A percentile compares a stretch with the other conserved stretches of the same genome.
Evolutionary conservation across 2,797 vertebrate species (phyloP).

Genomic region (Chaetodon trifasciatus): DNA sequence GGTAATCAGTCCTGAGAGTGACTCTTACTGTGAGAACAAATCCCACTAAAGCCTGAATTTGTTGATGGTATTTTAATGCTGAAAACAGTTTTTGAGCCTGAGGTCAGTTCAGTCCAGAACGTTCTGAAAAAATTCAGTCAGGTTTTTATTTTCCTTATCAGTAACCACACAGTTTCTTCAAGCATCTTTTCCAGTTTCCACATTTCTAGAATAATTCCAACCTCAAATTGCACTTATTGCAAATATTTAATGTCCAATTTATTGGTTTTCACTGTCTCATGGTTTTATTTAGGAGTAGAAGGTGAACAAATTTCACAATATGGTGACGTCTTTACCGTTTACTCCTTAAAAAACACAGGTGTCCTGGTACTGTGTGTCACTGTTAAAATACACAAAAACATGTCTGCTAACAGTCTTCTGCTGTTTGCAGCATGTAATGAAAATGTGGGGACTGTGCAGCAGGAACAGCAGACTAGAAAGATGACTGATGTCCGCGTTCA

Average conservation of each 20-base stretch:
- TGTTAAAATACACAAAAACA: background rate
- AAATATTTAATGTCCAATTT: background rate
- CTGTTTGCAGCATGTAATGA: background rate
- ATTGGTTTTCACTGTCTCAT: background rate
- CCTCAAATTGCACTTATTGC: background rate
- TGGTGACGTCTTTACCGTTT: background rate
- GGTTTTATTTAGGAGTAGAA: background rate
- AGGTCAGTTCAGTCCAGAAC: background rate
- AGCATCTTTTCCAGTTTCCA: background rate
- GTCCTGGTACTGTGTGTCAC: background rate
- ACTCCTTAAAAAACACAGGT: background rate
- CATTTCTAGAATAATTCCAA: background rate
- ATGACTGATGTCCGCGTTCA: background rate
- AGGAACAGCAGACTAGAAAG: background rate
- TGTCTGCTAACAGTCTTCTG: background rate
- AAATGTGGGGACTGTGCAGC: background rate
- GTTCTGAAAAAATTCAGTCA: too few relatives aligned
- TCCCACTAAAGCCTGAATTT: conserved; percentile 21
- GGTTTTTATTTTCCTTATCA: background rate
- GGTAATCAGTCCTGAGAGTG: conserved; percentile 27
- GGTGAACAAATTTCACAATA: background rate
- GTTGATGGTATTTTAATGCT: conserved; percentile 26
- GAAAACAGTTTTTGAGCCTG: conserved; percentile 2
- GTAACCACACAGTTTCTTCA: background rate
- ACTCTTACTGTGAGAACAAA: conserved; percentile 25